These are phyloP conservation scores for Hydrocynus forskahlii DNA, from an alignment of 2,797 vertebrate genomes.

Conservation along the genomic window DNA sequence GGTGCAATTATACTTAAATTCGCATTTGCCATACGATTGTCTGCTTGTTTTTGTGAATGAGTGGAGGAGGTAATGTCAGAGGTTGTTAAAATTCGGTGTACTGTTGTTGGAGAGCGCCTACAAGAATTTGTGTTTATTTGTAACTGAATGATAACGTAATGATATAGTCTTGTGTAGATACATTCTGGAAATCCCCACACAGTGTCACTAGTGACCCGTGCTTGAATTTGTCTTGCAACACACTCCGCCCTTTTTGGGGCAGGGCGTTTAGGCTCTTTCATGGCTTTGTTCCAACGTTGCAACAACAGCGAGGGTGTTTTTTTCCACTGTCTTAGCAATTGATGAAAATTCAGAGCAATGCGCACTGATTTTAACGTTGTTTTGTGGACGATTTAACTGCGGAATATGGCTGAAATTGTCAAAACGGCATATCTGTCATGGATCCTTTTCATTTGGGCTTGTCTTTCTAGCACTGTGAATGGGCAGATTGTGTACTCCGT, in stretches of 20 bases:
- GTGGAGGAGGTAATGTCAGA: too few species aligned
- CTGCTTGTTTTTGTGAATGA: too few species aligned
- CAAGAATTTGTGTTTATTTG: too few species aligned
- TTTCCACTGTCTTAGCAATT: neutral
- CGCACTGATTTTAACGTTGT: neutral
- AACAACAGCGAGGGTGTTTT: neutral
- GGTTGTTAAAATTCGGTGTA: too few species aligned
- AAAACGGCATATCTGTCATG: neutral
- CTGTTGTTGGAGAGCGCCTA: too few species aligned
- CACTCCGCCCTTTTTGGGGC: conserved; percentile 14
- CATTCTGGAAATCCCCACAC: neutral
- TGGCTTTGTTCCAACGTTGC: conserved; percentile 33
- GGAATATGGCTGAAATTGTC: conserved; percentile 31
- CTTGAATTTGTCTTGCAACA: neutral
- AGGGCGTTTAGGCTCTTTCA: conserved; percentile 12
- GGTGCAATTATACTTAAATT: too few species aligned
- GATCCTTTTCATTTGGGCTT: conserved; percentile 11
- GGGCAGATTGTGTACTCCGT: conserved; percentile 81
- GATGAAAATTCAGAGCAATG: neutral
- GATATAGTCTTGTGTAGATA: conserved; percentile 28
- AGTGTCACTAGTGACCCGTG: conserved; percentile 27
- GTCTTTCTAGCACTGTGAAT: neutral
- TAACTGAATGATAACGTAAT: too few species aligned
- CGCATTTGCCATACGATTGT: too few species aligned
- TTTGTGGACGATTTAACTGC: neutral